Evolutionary conservation across 2,113 vertebrate genomes (phyloP).

Genomic region (Dipodomys ordii): DNA sequence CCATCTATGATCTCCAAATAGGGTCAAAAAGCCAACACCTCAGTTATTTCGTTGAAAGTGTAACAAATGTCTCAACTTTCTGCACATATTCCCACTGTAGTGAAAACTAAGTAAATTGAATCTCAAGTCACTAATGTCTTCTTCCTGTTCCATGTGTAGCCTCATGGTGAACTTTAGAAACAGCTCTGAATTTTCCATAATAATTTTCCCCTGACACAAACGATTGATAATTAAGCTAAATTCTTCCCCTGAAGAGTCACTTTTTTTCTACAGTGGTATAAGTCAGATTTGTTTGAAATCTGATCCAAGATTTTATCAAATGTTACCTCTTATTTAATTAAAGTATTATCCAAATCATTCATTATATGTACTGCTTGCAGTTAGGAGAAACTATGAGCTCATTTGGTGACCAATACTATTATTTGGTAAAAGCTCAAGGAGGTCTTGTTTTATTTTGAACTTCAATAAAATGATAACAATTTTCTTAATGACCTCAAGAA

Average conservation of each 20-base stretch:
- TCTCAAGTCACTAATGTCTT: conserved; percentile 63
- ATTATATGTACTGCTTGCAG: conserved; percentile 55
- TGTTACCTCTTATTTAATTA: conserved; percentile 65
- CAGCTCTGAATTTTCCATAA: conserved; percentile 63
- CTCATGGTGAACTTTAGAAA: conserved; percentile 73
- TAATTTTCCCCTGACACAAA: conserved; percentile 64
- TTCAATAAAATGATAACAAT: conserved; percentile 56
- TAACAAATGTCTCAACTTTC: conserved; percentile 70
- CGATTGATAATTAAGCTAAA: conserved; percentile 72
- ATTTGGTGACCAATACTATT: conserved; percentile 60
- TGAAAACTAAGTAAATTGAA: conserved; percentile 66
- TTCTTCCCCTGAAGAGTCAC: conserved; percentile 45
- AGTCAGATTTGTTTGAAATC: conserved; percentile 67
- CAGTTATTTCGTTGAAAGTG: conserved; percentile 63
- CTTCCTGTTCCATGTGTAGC: conserved; percentile 62
- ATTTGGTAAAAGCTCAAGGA: conserved; percentile 64
- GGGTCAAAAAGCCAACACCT: conserved; percentile 70
- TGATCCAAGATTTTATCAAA: conserved; percentile 61
- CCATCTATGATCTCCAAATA: conserved; percentile 28
- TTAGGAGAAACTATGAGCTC: conserved; percentile 67
- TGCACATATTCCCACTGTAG: conserved; percentile 54
- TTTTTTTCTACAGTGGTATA: conserved; percentile 8
- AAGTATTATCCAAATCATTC: conserved; percentile 52
- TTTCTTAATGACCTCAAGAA: conserved; percentile 22
- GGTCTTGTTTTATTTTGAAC: conserved; percentile 29